Conservation (phyloP, 2,888 invertebrate species). For the Flexamia atlantica region DNA sequence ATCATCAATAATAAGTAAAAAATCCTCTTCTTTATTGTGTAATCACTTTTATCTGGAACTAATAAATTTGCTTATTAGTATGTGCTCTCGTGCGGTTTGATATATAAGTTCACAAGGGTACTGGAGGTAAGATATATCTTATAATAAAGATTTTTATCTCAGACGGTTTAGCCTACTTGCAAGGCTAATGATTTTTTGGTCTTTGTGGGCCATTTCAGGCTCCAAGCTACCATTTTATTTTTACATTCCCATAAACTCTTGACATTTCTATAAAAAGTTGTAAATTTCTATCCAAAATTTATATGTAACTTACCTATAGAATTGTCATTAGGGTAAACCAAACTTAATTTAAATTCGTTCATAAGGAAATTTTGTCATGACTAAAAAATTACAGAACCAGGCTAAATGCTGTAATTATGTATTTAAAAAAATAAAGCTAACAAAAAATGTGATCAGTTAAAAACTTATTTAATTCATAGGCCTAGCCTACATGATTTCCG, state of each 20-base stretch:
- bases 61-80: neutral
- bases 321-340: no score
- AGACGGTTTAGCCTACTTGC: slow-evolving; percentile 53
- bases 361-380: no score
- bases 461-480: no score
- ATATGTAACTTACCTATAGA: no score
- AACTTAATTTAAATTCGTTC: no score
- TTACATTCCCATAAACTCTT: neutral
- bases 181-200: slow-evolving; percentile 55
- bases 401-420: no score
- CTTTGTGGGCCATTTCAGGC: slow-evolving; percentile 43
- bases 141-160: slow-evolving; percentile 46
- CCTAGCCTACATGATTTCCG: no score
- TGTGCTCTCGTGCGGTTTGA: neutral
- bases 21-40: slow-evolving; percentile 17
- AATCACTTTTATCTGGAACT: slow-evolving; percentile 42
- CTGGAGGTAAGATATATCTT: slow-evolving; percentile 36
- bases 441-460: no score
- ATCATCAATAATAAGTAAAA: slow-evolving; percentile 62
- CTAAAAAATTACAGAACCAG: no score
- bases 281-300: no score
- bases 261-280: no score
- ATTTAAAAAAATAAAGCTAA: no score
- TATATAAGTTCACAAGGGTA: neutral
- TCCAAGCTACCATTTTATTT: slow-evolving; percentile 30